phyloP scores from a whole-genome alignment of 1,140 invertebrate species.

The Drosophila subobscura region DNA sequence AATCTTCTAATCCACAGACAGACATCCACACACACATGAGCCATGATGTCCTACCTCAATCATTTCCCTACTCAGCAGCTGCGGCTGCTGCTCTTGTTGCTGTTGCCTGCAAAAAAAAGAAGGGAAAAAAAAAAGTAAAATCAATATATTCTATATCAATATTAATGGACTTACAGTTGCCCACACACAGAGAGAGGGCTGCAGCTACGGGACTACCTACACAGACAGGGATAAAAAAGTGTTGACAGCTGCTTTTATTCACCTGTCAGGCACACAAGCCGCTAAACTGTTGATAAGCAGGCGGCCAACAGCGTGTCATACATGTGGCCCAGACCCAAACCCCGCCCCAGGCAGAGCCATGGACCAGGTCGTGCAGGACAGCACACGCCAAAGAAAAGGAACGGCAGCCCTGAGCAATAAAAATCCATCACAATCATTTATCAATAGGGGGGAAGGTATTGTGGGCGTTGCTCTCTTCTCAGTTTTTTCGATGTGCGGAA shows the following conservation, averaged over 20 bases:
- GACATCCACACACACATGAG: too few species aligned
- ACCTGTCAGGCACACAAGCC: constrained; percentile 76
- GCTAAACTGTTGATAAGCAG: constrained; percentile 79
- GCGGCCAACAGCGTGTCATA: constrained; percentile 56
- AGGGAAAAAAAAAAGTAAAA: constrained; percentile 46
- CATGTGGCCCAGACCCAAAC: constrained; percentile 34
- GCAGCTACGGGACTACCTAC: constrained; percentile 1
- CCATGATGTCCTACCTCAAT: constrained; percentile 1
- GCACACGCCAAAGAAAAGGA: constrained; percentile 17
- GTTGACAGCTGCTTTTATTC: constrained; percentile 81
- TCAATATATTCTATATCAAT: constrained; percentile 66
- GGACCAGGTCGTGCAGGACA: not conserved
- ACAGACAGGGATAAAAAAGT: constrained; percentile 52
- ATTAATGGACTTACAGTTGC: constrained; percentile 59
- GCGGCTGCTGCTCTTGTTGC: constrained; percentile 1
- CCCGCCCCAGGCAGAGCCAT: not conserved
- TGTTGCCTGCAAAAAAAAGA: constrained; percentile 12
- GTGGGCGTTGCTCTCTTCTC: not conserved
- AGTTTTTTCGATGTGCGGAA: constrained; percentile 10
- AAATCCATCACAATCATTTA: constrained; percentile 80
- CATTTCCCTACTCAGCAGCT: constrained; percentile 2
- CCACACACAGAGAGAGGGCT: not conserved
- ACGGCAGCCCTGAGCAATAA: constrained; percentile 65
- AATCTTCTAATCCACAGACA: constrained; percentile 32
- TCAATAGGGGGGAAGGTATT: constrained; percentile 45